Evolutionary conservation across 2,113 vertebrate genomes (phyloP), one percentile per base, ranked within the genome.

Genomic region (Cranoglanis bouderius): DNA sequence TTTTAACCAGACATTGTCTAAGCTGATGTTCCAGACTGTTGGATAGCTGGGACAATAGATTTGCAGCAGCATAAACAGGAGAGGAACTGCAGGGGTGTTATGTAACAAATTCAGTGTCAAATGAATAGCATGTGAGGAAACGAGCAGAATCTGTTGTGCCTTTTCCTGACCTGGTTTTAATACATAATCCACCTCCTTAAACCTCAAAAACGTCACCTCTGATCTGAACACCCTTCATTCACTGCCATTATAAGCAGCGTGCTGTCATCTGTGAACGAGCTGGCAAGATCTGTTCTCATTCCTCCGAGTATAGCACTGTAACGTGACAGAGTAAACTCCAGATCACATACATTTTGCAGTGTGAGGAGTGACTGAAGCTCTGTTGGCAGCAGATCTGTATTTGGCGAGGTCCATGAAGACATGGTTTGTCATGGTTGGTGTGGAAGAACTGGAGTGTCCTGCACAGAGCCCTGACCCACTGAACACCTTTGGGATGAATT

Each of bases 141-240:
- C 49, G 85, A 87, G 87, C 46, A 65, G 65, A 90, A 77, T 35
- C 63, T 77, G 82, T 53, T 18, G 82, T 89, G 82, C 67, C 87
- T 85, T 85, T 84, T 43, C 4, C 74, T 92, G 91, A 90, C 90
- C 89, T 89, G 87, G 81, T 89, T 92, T 91, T 87, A 87, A 82
- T 26, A 29, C 35, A 89, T 89, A 90, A 89, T 86, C 88, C 90
- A 91, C 88, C 90, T 88, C 84, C 83, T 88, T 92, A 75, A 84
- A 90, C 55, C 77, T 78, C n/a, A 49, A 53, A 90, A 91, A 84
- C 75, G 40, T 89, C 90, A 90, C 74, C 82, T 55, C 82, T 49
- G 72, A 82, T n/a, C n/a, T n/a, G n/a, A n/a, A n/a, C n/a, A 24
- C 59, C 32, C 72, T 88, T 87, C 85, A 77, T 82, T 90, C 75